These are phyloP conservation scores for Orussus abietinus DNA, from an alignment of 1,140 invertebrate genomes.

Conservation along the genomic window DNA sequence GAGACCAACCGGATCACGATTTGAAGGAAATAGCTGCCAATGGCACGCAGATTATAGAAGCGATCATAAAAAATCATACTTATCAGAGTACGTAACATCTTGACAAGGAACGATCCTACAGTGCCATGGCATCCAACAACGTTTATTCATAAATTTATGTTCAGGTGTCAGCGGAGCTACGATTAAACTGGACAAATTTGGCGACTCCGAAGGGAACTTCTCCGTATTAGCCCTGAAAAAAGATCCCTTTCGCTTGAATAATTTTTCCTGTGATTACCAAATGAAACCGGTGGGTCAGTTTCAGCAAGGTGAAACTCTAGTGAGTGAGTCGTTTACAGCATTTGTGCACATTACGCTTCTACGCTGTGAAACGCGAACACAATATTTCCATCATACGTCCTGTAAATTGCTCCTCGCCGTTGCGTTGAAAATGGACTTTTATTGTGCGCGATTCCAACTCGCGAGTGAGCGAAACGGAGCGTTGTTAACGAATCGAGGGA, in stretches of 20 bases:
- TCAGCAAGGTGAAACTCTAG: constrained; percentile 69
- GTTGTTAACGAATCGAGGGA: background rate
- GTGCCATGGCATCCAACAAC: too few species aligned
- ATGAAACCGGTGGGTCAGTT: constrained; percentile 81
- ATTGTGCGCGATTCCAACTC: background rate
- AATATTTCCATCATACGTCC: too few species aligned
- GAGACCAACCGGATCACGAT: constrained; percentile 57
- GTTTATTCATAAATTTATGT: constrained; percentile 14
- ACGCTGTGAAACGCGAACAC: too few species aligned
- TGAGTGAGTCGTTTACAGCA: constrained; percentile 61
- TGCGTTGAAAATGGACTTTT: constrained; percentile 27
- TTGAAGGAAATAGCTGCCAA: constrained; percentile 72
- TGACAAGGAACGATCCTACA: background rate
- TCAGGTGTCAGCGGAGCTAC: constrained; percentile 88
- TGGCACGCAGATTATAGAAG: constrained; percentile 73
- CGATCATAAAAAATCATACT: constrained; percentile 70
- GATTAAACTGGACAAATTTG: constrained; percentile 86
- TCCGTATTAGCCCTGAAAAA: constrained; percentile 80
- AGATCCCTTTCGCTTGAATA: constrained; percentile 49
- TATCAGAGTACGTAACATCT: constrained; percentile 69
- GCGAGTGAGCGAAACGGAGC: background rate
- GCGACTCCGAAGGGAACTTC: constrained; percentile 96
- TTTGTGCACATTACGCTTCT: background rate
- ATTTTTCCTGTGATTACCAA: constrained; percentile 67
- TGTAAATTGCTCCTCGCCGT: too few species aligned